Evolutionary conservation across 2,797 vertebrate genomes (phyloP).

Genomic region (Anguilla obscura): DNA sequence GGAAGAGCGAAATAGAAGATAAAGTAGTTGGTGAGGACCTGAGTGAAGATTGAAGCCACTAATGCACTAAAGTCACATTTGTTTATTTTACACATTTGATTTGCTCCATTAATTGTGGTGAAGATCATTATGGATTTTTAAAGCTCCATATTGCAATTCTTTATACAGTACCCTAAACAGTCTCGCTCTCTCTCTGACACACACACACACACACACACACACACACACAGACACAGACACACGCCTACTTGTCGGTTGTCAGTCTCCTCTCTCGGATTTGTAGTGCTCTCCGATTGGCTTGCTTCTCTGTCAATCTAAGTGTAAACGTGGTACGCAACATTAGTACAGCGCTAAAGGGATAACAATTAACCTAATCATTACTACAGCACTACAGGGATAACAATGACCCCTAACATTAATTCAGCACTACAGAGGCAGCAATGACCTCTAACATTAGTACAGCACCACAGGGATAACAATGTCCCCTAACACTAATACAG

Average conservation of each 20-base stretch:
- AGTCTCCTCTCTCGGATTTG: not conserved
- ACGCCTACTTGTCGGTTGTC: not conserved
- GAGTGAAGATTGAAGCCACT: not conserved
- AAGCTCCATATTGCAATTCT: not conserved
- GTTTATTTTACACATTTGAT: not conserved
- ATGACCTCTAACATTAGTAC: not conserved
- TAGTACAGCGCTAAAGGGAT: not conserved
- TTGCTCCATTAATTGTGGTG: not conserved
- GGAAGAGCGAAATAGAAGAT: not conserved
- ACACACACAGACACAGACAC: not conserved
- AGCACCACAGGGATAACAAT: not conserved
- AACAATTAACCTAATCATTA: not conserved
- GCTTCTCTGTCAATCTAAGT: not conserved
- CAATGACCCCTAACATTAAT: too few relatives aligned
- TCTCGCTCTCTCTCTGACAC: not conserved
- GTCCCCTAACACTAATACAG: too few relatives aligned
- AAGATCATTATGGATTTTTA: not conserved
- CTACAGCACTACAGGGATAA: too few relatives aligned
- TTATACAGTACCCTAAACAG: not conserved
- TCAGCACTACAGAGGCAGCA: not conserved
- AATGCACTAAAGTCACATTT: not conserved
- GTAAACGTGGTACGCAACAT: not conserved
- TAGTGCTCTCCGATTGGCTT: not conserved
- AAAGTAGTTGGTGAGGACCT: not conserved
- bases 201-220: constrained; percentile 29